Evolutionary conservation across 2,797 vertebrate species (phyloP).

Genomic region (Erpetoichthys calabaricus): DNA sequence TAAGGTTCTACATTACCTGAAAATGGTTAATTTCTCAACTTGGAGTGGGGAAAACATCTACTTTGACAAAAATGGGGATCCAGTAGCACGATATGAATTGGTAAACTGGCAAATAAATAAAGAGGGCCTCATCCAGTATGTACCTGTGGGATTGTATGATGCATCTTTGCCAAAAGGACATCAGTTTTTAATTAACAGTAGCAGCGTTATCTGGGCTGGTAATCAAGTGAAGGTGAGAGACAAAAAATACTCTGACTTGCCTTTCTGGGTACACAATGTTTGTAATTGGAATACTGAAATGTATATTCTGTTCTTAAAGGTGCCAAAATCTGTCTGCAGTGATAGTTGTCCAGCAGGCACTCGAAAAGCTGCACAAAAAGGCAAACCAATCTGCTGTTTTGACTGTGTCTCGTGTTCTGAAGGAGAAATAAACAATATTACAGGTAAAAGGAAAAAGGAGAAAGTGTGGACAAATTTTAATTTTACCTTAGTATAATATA

Average conservation of each 20-base stretch:
- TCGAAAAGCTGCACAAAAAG: conserved; percentile 24
- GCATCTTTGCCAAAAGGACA: conserved; percentile 36
- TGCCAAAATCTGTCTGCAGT: conserved; percentile 27
- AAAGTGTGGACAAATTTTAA: background rate
- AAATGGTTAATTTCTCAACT: conserved; percentile 49
- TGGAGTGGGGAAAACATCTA: conserved; percentile 38
- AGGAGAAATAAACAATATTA: conserved; percentile 27
- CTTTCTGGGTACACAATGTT: too few relatives aligned
- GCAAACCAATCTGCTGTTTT: conserved; percentile 30
- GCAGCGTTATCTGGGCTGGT: conserved; percentile 37
- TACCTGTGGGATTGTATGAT: conserved; percentile 49
- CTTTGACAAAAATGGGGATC: conserved; percentile 57
- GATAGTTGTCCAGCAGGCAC: conserved; percentile 24
- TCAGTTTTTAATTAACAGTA: conserved; percentile 41
- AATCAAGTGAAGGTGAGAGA: conserved; percentile 19
- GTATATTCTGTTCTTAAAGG: conserved; percentile 8
- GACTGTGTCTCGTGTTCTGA: conserved; percentile 30
- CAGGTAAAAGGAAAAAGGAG: conserved; percentile 16
- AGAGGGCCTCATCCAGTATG: conserved; percentile 31
- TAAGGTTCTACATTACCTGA: conserved; percentile 46
- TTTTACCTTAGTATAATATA: too few relatives aligned
- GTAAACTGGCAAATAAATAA: conserved; percentile 48
- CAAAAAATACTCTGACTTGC: too few relatives aligned
- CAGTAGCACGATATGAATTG: conserved; percentile 56
- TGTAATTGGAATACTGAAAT: too few relatives aligned